Conservation (phyloP, 2,797 vertebrate genomes). For the Hydrophis major region DNA sequence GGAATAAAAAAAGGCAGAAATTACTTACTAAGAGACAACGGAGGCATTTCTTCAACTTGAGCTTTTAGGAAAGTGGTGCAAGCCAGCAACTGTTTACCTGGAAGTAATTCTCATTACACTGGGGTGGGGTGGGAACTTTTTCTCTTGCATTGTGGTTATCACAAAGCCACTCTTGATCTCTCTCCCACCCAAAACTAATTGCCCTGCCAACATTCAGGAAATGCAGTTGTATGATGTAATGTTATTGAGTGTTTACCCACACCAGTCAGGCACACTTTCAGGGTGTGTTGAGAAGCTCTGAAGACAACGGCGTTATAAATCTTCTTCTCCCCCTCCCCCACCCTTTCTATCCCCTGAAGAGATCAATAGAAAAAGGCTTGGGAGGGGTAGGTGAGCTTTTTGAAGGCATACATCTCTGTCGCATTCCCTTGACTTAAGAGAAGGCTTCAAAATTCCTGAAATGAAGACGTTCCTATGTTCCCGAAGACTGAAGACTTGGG, state of each 20-base stretch:
- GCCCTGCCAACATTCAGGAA: not conserved
- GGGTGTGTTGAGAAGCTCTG: not conserved
- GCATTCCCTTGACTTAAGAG: not conserved
- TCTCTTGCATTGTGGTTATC: not conserved
- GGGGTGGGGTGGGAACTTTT: not conserved
- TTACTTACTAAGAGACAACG: conserved; percentile 61
- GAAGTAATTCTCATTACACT: not conserved
- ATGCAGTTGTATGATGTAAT: not conserved
- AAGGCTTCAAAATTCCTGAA: not conserved
- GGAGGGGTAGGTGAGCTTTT: not conserved
- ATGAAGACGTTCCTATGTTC: conserved; percentile 31
- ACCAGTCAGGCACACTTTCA: not conserved
- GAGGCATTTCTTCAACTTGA: conserved; percentile 63
- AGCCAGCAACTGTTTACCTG: not conserved
- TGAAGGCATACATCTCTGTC: not conserved
- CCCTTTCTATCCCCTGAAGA: not conserved
- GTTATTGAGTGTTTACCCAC: not conserved
- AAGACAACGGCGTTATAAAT: not conserved
- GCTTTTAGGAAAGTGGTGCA: conserved; percentile 65
- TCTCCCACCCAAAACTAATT: not conserved
- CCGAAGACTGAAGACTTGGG: conserved; percentile 58
- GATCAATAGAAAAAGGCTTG: not conserved
- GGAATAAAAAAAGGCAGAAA: conserved; percentile 52
- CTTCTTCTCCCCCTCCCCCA: not conserved
- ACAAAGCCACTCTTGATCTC: not conserved